Evolutionary conservation across 2,888 invertebrate genomes (phyloP).

Genomic region (Papilio elwesi): DNA sequence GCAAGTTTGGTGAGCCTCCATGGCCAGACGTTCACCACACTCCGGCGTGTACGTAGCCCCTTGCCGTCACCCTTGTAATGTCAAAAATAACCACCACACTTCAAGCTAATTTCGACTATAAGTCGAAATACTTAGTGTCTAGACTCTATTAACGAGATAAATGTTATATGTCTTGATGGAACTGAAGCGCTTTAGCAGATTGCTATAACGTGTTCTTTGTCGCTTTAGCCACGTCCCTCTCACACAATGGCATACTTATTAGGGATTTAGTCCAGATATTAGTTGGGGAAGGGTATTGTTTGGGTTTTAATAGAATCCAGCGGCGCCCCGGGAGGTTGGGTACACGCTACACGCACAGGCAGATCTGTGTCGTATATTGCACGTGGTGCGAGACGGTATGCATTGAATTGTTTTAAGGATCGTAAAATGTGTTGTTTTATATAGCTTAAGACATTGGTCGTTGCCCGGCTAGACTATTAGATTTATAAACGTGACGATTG

Average conservation of each 20-base stretch:
- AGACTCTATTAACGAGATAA: constrained; percentile 43
- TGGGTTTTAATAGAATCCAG: constrained; percentile 83
- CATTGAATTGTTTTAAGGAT: constrained; percentile 56
- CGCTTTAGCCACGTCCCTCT: constrained; percentile 80
- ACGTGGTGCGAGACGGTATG: constrained; percentile 61
- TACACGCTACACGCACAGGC: constrained; percentile 55
- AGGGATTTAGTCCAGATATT: constrained; percentile 85
- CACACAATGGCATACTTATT: constrained; percentile 85
- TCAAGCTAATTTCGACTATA: constrained; percentile 49
- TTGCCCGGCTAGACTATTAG: not conserved
- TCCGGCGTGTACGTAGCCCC: constrained; percentile 74
- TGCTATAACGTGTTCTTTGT: constrained; percentile 84
- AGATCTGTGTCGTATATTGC: constrained; percentile 53
- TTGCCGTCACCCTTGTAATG: constrained; percentile 51
- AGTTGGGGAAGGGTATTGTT: constrained; percentile 84
- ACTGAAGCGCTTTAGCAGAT: constrained; percentile 59
- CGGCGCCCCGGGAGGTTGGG: constrained; percentile 76
- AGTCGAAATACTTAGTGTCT: constrained; percentile 5
- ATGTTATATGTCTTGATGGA: constrained; percentile 8
- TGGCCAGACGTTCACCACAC: constrained; percentile 83
- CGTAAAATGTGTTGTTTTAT: constrained; percentile 40
- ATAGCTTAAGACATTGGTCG: constrained; percentile 25
- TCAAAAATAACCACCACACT: constrained; percentile 47
- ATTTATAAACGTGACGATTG: not conserved
- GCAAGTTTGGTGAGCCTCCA: constrained; percentile 83